Percentiles rank a stretch among this genome's conserved stretches.
These are phyloP conservation scores for Myripristis murdjan DNA, from an alignment of 2,797 vertebrate genomes.

Conservation along the genomic window DNA sequence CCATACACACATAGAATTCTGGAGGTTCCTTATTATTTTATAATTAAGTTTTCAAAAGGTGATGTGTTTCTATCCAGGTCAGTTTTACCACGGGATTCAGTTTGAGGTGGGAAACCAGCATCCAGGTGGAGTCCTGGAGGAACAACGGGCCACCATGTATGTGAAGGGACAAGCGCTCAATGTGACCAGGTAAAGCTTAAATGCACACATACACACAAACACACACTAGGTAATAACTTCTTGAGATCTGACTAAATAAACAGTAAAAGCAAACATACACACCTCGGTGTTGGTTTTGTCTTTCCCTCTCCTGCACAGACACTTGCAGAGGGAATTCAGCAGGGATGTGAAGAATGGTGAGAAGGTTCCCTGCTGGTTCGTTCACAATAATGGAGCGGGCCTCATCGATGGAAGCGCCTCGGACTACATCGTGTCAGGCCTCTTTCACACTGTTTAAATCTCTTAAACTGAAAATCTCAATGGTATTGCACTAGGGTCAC, in stretches of 20 bases:
- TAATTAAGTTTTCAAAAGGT: no score
- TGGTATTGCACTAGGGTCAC: neutral
- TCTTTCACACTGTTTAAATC: slow-evolving; percentile 55
- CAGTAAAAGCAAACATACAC: no score
- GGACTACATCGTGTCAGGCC: slow-evolving; percentile 87
- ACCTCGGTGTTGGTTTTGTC: neutral
- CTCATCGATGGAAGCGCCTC: slow-evolving; percentile 89
- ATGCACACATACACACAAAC: no score
- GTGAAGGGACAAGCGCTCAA: slow-evolving; percentile 88
- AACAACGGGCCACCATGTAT: slow-evolving; percentile 88
- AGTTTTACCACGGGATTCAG: slow-evolving; percentile 90
- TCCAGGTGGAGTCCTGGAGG: slow-evolving; percentile 80
- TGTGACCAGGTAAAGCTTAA: slow-evolving; percentile 93
- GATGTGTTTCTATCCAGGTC: slow-evolving; percentile 77
- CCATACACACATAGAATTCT: no score
- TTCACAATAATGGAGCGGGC: slow-evolving; percentile 88
- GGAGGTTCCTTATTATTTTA: no score
- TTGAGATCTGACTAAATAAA: neutral
- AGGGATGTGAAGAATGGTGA: slow-evolving; percentile 74
- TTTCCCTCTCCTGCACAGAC: slow-evolving; percentile 75
- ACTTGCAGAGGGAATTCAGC: slow-evolving; percentile 91
- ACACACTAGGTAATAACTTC: neutral
- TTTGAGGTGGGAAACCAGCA: slow-evolving; percentile 87
- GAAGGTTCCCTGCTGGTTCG: slow-evolving; percentile 90
- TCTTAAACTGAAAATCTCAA: neutral